Percentiles rank a stretch among this genome's conserved stretches.
These are phyloP conservation scores for Camponotus vicinus DNA, from an alignment of 1,140 invertebrate genomes.

Conservation along the genomic window DNA sequence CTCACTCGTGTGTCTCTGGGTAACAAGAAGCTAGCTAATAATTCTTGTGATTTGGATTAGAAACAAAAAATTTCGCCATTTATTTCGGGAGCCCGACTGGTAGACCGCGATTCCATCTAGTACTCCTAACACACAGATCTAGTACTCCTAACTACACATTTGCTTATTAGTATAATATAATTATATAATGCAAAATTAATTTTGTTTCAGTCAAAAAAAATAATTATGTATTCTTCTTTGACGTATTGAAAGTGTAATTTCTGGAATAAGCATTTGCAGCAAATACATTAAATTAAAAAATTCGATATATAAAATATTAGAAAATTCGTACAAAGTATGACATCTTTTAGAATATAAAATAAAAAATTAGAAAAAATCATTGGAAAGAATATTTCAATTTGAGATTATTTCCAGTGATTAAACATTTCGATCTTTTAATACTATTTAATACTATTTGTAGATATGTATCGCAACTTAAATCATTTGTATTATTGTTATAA, in stretches of 20 bases:
- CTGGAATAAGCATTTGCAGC: too few species aligned
- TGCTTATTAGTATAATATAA: neutral
- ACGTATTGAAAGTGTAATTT: neutral
- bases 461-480: neutral
- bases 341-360: neutral
- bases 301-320: neutral
- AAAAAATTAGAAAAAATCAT: neutral
- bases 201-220: neutral
- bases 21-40: slow-evolving; percentile 53
- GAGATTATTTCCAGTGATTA: neutral
- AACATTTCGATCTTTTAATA: neutral
- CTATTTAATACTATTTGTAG: too few species aligned
- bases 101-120: neutral
- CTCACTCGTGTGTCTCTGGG: slow-evolving; percentile 12
- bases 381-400: neutral
- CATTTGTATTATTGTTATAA: neutral
- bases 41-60: slow-evolving; percentile 38
- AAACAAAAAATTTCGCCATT: slow-evolving; percentile 39
- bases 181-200: neutral
- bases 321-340: neutral
- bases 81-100: slow-evolving; percentile 30
- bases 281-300: neutral
- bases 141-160: neutral
- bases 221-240: neutral
- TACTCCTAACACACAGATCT: neutral